Percentiles rank a stretch among this genome's conserved stretches.
These are phyloP conservation scores for Ladona fulva DNA, from an alignment of 1,140 invertebrate species.

Conservation along the genomic window DNA sequence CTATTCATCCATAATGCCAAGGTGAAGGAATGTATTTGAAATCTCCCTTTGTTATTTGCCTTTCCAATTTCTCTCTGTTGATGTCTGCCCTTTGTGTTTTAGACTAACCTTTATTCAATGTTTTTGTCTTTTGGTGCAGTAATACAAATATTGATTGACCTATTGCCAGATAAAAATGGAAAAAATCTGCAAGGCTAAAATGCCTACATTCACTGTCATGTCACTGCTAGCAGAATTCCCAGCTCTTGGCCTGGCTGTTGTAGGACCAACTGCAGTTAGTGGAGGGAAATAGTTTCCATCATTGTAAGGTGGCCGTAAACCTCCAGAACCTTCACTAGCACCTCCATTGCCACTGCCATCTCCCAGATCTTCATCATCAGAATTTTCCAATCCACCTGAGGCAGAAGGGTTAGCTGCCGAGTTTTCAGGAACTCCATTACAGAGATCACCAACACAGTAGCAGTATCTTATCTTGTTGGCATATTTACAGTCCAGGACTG, in stretches of 20 bases:
- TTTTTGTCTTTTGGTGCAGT: neutral
- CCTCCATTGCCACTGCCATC: constrained; percentile 6
- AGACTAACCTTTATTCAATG: too few species aligned
- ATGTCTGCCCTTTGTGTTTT: too few species aligned
- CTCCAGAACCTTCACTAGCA: neutral
- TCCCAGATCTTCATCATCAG: constrained; percentile 5
- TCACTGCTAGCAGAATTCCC: neutral
- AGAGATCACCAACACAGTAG: constrained; percentile 41
- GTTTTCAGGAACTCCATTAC: constrained; percentile 34
- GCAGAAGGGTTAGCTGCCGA: constrained; percentile 22
- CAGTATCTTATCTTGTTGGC: constrained; percentile 41
- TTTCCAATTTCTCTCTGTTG: too few species aligned
- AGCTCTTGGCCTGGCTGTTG: neutral
- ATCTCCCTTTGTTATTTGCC: too few species aligned
- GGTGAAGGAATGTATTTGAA: too few species aligned
- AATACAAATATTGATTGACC: neutral
- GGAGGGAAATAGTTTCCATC: neutral
- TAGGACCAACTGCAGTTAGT: neutral
- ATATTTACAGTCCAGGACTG: constrained; percentile 38
- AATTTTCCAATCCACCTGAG: constrained; percentile 18
- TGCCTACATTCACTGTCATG: neutral
- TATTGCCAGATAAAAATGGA: neutral
- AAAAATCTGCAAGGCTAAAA: neutral
- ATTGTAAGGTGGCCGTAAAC: neutral
- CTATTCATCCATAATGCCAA: neutral